A percentile compares a stretch with the other conserved stretches of the same genome.
phyloP scores from a whole-genome alignment of 2,797 vertebrate species.

The Enteromius mattozi region DNA sequence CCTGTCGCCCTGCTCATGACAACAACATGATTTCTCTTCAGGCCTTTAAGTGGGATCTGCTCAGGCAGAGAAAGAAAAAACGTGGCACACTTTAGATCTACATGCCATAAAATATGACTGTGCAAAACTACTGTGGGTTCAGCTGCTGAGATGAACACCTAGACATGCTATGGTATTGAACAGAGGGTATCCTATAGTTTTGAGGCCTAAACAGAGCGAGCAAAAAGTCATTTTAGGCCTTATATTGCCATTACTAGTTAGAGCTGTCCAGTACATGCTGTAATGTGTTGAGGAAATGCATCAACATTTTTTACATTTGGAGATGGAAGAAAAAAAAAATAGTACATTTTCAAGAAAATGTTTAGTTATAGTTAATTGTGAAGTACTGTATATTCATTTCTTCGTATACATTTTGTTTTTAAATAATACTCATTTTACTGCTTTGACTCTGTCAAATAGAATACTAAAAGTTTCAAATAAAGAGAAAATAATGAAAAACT shows the following conservation, averaged over 20 bases:
- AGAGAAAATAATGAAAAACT: neutral
- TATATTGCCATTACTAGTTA: neutral
- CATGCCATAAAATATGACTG: conserved; percentile 62
- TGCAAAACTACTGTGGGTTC: conserved; percentile 36
- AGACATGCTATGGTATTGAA: neutral
- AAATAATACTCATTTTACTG: neutral
- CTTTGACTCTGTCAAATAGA: neutral
- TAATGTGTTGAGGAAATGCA: neutral
- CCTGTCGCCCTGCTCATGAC: conserved; percentile 60
- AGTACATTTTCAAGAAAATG: too few species aligned
- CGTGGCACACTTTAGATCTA: conserved; percentile 54
- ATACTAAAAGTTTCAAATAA: neutral
- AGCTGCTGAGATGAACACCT: conserved; percentile 4
- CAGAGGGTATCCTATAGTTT: neutral
- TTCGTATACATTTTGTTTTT: neutral
- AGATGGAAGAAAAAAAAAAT: neutral
- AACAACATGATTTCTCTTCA: conserved; percentile 66
- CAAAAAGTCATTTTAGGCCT: neutral
- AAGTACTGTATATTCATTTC: too few species aligned
- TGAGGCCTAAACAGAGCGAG: neutral
- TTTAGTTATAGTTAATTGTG: too few species aligned
- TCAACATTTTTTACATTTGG: neutral
- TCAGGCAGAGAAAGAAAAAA: conserved; percentile 55
- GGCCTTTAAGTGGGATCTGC: conserved; percentile 61
- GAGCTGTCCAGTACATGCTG: neutral